Evolutionary conservation across 2,113 vertebrate species (phyloP), one percentile per base, ranked within the genome.

Genomic region (Tinamus guttatus): DNA sequence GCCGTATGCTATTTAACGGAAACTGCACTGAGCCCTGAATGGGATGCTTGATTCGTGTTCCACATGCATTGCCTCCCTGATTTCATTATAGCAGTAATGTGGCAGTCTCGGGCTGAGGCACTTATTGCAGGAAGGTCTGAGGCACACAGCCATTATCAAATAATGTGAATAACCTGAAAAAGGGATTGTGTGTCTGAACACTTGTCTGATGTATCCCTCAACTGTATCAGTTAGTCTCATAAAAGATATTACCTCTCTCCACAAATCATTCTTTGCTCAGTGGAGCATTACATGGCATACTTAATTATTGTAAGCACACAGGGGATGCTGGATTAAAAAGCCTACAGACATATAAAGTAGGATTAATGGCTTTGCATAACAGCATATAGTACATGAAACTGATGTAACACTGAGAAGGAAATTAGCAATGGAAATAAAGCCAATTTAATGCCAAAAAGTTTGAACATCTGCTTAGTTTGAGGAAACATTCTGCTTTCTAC

Each of bases 261-360:
- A 94, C 80, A 95, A 87, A 94, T 90, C 80, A 90, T 91, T 63
- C 56, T 85, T 93, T 90, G 54, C 64, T 94, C 73, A 68, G 30
- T 85, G 91, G 73, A 91, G 60, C 87, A 56, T 87, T 91, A 90
- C 76, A 81, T 52, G 59, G 79, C 51, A 83, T 91, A 75, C 82
- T 95, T 95, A 91, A 95, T 96, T 96, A 93, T 75, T 90, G 40
- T 87, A 88, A 90, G 82, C 85, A 75, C 87, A 47, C 80, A 56
- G 41, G 79, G 79, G 82, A 93, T 91, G 79, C 80, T 75, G 94
- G 80, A 96, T 97, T 94, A 84, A 83, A 91, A 95, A 91, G 68
- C 52, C 90, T 90, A 68, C 60, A 88, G 73, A 38, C 63, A 75
- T 96, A 90, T 94, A 84, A 94, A 95, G 73, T n/a, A 93, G 87